These are phyloP conservation scores for Brachionus rotundiformis DNA, from an alignment of 1,140 invertebrate species.

Conservation along the genomic window DNA sequence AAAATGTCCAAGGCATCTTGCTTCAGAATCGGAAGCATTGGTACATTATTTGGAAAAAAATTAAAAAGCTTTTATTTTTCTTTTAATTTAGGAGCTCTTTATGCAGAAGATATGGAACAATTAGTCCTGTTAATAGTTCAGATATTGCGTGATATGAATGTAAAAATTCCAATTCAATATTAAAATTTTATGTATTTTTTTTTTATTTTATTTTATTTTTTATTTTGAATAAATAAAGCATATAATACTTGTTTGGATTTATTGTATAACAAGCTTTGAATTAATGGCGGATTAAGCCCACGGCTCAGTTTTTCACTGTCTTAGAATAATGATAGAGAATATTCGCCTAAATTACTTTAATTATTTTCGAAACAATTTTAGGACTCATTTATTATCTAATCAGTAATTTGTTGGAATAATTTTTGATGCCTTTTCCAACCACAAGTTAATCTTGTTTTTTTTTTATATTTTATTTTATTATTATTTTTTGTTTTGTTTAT, in stretches of 20 bases:
- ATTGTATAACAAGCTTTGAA: slow-evolving; percentile 3
- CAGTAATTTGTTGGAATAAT: slow-evolving; percentile 10
- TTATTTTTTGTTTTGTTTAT: background rate
- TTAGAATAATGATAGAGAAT: slow-evolving; percentile 11
- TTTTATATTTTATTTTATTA: too few relatives aligned
- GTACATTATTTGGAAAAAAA: slow-evolving; percentile 57
- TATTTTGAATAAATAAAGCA: background rate
- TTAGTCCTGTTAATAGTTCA: slow-evolving; percentile 61
- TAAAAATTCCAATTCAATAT: slow-evolving; percentile 48
- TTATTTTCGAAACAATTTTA: slow-evolving; percentile 21
- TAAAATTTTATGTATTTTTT: background rate
- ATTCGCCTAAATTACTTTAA: slow-evolving; percentile 2
- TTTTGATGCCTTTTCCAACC: slow-evolving; percentile 3
- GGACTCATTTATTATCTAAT: slow-evolving; percentile 14
- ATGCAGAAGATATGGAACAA: slow-evolving; percentile 61
- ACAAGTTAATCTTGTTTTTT: background rate
- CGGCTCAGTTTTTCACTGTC: slow-evolving; percentile 9
- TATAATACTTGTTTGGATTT: background rate
- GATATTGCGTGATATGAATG: slow-evolving; percentile 62
- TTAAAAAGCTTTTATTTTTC: too few relatives aligned
- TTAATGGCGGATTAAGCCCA: slow-evolving; percentile 5
- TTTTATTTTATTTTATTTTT: background rate
- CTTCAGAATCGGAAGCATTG: slow-evolving; percentile 67
- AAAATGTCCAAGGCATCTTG: slow-evolving; percentile 65
- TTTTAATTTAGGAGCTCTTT: background rate